Evolutionary conservation across 1,140 invertebrate species (phyloP), one percentile per base, ranked within the genome.

Genomic region (Portunus trituberculatus): DNA sequence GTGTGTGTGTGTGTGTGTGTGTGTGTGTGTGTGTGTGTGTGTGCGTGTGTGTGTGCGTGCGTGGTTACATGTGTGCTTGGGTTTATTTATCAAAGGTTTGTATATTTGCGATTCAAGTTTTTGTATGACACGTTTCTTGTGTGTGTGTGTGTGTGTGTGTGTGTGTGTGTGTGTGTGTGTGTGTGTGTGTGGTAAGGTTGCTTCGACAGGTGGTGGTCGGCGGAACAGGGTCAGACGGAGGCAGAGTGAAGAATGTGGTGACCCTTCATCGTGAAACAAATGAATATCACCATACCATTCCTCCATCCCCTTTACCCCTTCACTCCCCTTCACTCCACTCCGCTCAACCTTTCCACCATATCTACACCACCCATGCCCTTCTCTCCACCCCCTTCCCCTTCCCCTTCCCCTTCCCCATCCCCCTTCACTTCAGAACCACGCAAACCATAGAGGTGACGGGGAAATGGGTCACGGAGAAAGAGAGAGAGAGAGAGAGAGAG

Each of bases 21-120:
- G 86, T 88, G 86, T 88, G 86, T 88, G 86, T 88, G 29, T 32
- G 86, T 88, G 86, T 87, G 86, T 87, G 86, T 87, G 86, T 87
- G 86, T 87, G 86, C 29, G 86, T 87, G 86, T 87, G 86, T 32
- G 86, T 10, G 29, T 88, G 86, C n/a, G 86, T 88, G 86, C n/a
- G 67, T 59, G 67, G 10, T 25, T 76, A n/a, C n/a, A n/a, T 76
- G 46, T 91, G 89, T 91, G 89, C 20, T 28, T 91, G 89, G 7
- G 89, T 91, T 28, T 91, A 32, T 91, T 28, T 91, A 32, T 91
- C 25, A 48, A 52, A 48, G 45, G 45, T 52, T 46, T 25, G 89
- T 91, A 29, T 91, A 52, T 52, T 46, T 88, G 14, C 46, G 25
- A 28, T 46, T 91, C 28, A 46, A 8, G 14, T 88, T 88, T 45